phyloP scores from a whole-genome alignment of 2,113 vertebrate genomes.

The Actinemys pallida region DNA sequence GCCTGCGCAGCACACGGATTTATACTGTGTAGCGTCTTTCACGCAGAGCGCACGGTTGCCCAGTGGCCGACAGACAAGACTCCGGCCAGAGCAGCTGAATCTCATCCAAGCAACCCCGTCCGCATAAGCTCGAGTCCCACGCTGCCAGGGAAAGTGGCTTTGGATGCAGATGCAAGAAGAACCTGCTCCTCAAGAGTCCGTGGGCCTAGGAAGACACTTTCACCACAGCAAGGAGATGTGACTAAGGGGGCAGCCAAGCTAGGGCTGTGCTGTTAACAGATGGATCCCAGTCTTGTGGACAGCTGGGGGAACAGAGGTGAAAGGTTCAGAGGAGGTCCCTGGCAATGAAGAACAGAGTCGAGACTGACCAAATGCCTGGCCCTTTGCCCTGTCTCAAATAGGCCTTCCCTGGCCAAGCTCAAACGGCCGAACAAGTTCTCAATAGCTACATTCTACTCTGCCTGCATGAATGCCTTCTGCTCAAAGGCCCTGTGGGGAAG shows the following conservation, averaged over 20 bases:
- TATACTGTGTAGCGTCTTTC: neutral
- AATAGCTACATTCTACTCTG: neutral
- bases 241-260: neutral
- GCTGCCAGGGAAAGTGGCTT: neutral
- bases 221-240: neutral
- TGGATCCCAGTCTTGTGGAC: neutral
- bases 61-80: neutral
- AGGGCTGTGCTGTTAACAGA: neutral
- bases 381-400: neutral
- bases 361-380: neutral
- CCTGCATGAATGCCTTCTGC: neutral
- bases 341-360: neutral
- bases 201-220: neutral
- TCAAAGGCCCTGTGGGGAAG: neutral
- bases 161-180: neutral
- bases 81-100: neutral
- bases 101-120: neutral
- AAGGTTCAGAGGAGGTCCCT: neutral
- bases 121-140: neutral
- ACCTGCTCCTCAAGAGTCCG: neutral
- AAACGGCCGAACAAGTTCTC: neutral
- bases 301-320: too few relatives aligned
- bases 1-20: neutral
- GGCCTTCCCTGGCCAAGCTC: neutral
- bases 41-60: neutral